Base-by-base conservation (phyloP, 2,113 vertebrate species). In the Crypturellus undulatus region DNA sequence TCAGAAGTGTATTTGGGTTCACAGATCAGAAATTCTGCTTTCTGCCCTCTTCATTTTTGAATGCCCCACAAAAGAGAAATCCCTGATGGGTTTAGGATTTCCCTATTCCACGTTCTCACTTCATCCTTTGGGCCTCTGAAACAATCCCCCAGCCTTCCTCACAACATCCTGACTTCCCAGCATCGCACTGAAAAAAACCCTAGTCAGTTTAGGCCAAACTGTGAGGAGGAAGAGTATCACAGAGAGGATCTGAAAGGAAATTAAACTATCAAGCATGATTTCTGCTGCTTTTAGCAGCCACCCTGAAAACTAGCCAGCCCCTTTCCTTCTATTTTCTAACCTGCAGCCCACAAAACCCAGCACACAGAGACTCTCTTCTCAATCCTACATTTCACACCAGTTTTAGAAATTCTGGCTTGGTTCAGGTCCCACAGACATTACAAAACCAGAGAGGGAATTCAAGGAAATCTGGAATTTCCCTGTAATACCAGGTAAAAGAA, bases 41-140 rank as follows among this genome's bases (percentile, higher is more conserved):
- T 65, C 67, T 26, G 47, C 54, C 69, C 69, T 67, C n/a, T 79
- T 84, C 86, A 92, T 81, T 82, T 92, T 84, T 96, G 90, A 65
- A 94, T 95, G 96, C 97, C 85, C 92, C 89, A 88, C 54, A 65
- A 45, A 92, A 95, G 97, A 96, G 87, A 98, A 98, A 98, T 98
- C 98, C 97, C 96, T 97, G 93, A 95, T 91, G 97, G 94, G 96
- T 97, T 98, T 98, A 97, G 95, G 88, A 97, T 98, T 98, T 98
- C 97, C 95, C 87, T 96, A 90, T 96, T 97, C 64, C 92, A 91
- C 47, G 12, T 51, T 90, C 68, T 96, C 97, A 97, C 97, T 98
- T 98, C 96, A 97, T 97, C 97, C 97, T 82, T 83, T 81, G 95
- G 97, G 97, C 40, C 96, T 98, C 97, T 98, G 98, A 98, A 98